Conservation (phyloP, 1,140 invertebrate species). For the Polypedilum vanderplanki region DNA sequence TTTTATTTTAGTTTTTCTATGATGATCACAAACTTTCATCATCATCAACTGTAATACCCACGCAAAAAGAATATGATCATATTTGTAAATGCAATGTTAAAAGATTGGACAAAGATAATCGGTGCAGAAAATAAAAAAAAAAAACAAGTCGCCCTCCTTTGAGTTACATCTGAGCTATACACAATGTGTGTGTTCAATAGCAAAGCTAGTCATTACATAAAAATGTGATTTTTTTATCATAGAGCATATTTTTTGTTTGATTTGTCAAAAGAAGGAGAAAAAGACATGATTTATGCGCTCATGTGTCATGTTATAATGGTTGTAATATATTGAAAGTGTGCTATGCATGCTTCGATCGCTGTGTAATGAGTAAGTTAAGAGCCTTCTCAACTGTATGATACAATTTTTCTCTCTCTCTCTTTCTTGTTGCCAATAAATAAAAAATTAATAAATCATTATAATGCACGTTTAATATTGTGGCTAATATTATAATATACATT, state of each 20-base stretch:
- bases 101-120: background rate
- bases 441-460: too few species aligned
- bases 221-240: background rate
- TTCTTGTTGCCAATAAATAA: too few species aligned
- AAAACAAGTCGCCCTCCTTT: background rate
- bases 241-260: too few species aligned
- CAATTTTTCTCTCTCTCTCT: too few species aligned
- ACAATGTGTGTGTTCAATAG: background rate
- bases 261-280: too few species aligned
- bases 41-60: background rate
- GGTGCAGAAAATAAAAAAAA: background rate
- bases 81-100: background rate
- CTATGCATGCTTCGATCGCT: background rate
- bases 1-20: background rate
- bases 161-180: background rate
- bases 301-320: conserved; percentile 5
- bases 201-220: background rate
- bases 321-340: conserved; percentile 16
- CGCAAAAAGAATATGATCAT: background rate
- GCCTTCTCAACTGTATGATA: too few species aligned
- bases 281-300: conserved; percentile 5
- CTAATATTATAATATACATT: too few species aligned
- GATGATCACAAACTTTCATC: background rate
- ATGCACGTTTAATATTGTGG: too few species aligned
- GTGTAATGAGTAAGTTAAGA: too few species aligned